phyloP scores from a whole-genome alignment of 2,113 vertebrate species.

The Vulpes vulpes region DNA sequence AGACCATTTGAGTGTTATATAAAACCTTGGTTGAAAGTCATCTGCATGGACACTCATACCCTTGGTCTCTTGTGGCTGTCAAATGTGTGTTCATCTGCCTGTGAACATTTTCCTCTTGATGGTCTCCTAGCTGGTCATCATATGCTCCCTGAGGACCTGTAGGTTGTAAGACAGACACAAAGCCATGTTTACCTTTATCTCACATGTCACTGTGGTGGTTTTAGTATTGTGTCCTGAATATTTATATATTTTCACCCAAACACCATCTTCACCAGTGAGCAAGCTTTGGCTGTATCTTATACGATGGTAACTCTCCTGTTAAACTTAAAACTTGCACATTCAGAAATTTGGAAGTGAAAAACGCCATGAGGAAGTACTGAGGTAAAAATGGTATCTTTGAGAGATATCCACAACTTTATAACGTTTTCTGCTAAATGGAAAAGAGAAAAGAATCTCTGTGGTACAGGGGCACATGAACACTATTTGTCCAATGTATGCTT shows the following conservation, averaged over 20 bases:
- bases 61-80: not conserved
- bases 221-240: not conserved
- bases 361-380: not conserved
- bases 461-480: not conserved
- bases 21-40: conserved; percentile 28
- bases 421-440: not conserved
- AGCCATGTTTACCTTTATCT: conserved; percentile 25
- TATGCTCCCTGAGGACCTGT: not conserved
- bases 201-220: not conserved
- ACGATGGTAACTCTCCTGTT: conserved; percentile 33
- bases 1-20: not conserved
- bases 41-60: conserved; percentile 9
- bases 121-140: conserved; percentile 4
- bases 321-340: not conserved
- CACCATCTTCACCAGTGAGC: not conserved
- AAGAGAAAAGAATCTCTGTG: not conserved
- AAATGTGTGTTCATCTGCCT: conserved; percentile 53
- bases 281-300: not conserved
- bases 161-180: not conserved
- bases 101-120: conserved; percentile 26
- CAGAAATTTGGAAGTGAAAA: not conserved
- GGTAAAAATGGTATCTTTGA: not conserved
- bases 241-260: not conserved
- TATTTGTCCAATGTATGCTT: not conserved
- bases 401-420: not conserved